These are phyloP conservation scores for Erythrolamprus reginae DNA, from an alignment of 2,113 vertebrate species.

Conservation along the genomic window DNA sequence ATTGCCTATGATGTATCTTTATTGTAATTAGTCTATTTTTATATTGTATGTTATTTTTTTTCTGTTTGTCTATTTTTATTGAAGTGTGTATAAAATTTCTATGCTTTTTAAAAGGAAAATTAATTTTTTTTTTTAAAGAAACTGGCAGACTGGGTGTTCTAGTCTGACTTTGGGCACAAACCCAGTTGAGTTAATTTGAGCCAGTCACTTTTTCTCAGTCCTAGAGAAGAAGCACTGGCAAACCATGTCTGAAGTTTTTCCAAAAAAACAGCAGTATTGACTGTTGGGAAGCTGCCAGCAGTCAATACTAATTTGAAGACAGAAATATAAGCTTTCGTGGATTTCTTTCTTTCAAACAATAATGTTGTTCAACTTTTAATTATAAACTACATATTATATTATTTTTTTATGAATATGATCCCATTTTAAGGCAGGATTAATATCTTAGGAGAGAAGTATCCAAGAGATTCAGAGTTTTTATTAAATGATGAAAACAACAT, in stretches of 20 bases:
- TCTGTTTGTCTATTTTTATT: too few relatives aligned
- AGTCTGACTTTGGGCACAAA: not conserved
- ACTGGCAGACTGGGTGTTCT: not conserved
- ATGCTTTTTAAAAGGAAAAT: too few relatives aligned
- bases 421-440: not conserved
- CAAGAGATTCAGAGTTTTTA: not conserved
- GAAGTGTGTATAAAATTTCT: too few relatives aligned
- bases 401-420: not conserved
- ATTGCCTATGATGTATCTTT: too few relatives aligned
- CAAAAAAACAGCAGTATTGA: not conserved
- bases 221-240: not conserved
- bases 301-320: not conserved
- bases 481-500: not conserved
- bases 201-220: not conserved
- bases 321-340: not conserved
- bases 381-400: not conserved
- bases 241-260: not conserved
- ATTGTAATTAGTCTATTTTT: too few relatives aligned
- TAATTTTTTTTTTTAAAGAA: too few relatives aligned
- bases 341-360: not conserved
- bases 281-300: not conserved
- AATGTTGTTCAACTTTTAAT: not conserved
- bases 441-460: not conserved
- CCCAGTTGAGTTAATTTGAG: not conserved
- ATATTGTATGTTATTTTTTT: too few relatives aligned